phyloP scores from a whole-genome alignment of 2,113 vertebrate species.

The Mustelus asterias region DNA sequence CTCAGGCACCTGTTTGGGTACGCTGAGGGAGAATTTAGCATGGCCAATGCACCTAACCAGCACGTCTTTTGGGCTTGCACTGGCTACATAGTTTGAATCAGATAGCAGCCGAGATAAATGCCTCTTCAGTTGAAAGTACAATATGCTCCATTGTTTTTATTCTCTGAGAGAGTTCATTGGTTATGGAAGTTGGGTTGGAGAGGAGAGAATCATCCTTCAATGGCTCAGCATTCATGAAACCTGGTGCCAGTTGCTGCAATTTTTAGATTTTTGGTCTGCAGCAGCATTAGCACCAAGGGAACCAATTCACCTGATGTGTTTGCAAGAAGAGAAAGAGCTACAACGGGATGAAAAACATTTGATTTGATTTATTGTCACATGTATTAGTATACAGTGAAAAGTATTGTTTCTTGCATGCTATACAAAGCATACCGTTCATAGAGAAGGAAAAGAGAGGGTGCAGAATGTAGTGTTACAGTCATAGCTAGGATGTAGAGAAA shows the following conservation, averaged over 20 bases:
- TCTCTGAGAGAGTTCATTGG: neutral
- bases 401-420: too few relatives aligned
- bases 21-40: too few relatives aligned
- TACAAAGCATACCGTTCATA: too few relatives aligned
- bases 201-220: neutral
- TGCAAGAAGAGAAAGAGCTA: neutral
- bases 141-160: neutral
- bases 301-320: neutral
- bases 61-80: neutral
- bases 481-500: too few relatives aligned
- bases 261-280: neutral
- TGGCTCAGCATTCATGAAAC: neutral
- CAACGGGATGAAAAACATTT: neutral
- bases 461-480: too few relatives aligned
- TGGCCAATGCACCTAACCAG: too few relatives aligned
- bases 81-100: neutral
- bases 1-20: too few relatives aligned
- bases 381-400: too few relatives aligned
- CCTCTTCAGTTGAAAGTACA: neutral
- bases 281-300: neutral
- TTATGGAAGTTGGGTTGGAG: neutral
- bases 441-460: too few relatives aligned
- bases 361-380: too few relatives aligned
- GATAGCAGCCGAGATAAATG: neutral
- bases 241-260: neutral